Base-by-base conservation (phyloP, 2,797 vertebrate genomes). In the Crax fasciolata region DNA sequence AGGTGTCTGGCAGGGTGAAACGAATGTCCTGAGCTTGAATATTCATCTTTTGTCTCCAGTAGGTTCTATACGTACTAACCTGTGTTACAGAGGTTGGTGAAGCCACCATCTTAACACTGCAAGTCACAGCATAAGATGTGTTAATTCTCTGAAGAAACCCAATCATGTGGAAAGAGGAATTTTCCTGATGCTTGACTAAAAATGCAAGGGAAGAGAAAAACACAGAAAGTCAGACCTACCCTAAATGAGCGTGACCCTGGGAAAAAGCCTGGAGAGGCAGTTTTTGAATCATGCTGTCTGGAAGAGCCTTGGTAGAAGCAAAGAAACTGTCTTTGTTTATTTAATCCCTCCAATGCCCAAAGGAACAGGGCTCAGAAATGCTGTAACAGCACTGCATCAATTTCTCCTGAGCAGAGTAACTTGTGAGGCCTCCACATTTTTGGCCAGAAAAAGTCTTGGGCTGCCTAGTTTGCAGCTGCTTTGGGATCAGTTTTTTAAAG, bases 291-390 rank as follows among this genome's bases (percentile, higher is more conserved):
- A 74, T 1, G 2, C 52, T 76, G 59, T 38, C 72, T 83, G 76
- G 52, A 83, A 68, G 12, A 89, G 30, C 28, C 30, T 38, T 77
- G 48, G 44, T 67, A 49, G 48, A 61, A 85, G 68, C 72, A 83
- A 61, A 80, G 82, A 83, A 80, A 48, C 54, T 8, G 3, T 49
- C 75, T 84, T 87, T 93, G 65, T 83, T 93, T 92, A 43, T 78
- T 74, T 94, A 91, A 94, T 91, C 72, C 30, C 23, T 87, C 32
- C 78, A 74, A 24, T 74, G 49, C 87, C 75, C 19, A 1, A 80
- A 92, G 82, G 82, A 63, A 46, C 11, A 12, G 23, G 7, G 16
- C 57, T 94, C 54, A 72, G 87, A 79, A 68, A 39, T 85, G 52
- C 44, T 77, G 38, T 71, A 41, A 43, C 68, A 80, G 27, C n/a